A percentile compares a stretch with the other conserved stretches of the same genome.
These are phyloP conservation scores for Drosophila mercatorum DNA, from an alignment of 2,888 invertebrate genomes.

Conservation along the genomic window DNA sequence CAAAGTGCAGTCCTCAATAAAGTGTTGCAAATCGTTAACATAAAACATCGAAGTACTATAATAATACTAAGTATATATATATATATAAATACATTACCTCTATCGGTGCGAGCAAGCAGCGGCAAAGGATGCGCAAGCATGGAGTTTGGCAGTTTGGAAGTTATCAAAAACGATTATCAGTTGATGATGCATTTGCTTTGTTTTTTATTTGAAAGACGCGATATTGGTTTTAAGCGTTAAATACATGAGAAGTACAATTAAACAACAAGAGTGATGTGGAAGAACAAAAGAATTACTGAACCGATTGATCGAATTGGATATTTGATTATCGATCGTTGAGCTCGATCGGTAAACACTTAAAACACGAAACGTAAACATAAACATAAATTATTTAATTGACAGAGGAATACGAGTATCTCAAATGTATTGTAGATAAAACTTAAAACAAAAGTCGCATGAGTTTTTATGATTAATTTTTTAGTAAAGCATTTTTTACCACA, in stretches of 20 bases:
- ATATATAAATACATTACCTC: conserved; percentile 42
- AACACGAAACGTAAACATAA: conserved; percentile 62
- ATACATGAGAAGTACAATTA: conserved; percentile 76
- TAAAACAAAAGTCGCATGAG: conserved; percentile 84
- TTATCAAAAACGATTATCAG: conserved; percentile 59
- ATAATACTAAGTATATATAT: background rate
- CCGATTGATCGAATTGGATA: conserved; percentile 29
- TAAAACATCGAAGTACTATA: conserved; percentile 13
- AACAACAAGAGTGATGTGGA: conserved; percentile 63
- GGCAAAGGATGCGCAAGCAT: conserved; percentile 54
- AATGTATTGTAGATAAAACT: conserved; percentile 65
- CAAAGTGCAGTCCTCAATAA: conserved; percentile 45
- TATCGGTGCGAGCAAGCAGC: conserved; percentile 38
- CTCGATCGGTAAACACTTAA: conserved; percentile 55
- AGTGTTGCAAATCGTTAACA: conserved; percentile 33
- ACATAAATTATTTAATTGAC: conserved; percentile 60
- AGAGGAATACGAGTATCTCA: conserved; percentile 58
- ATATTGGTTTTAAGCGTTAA: conserved; percentile 74
- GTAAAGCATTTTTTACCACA: conserved; percentile 81
- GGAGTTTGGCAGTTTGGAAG: conserved; percentile 43
- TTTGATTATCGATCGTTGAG: conserved; percentile 30
- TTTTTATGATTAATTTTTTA: conserved; percentile 85
- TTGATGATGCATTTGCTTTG: conserved; percentile 68
- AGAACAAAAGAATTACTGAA: conserved; percentile 24
- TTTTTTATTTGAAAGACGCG: conserved; percentile 68